Base-by-base conservation (phyloP, 2,113 vertebrate genomes). In the Petroica traversi region DNA sequence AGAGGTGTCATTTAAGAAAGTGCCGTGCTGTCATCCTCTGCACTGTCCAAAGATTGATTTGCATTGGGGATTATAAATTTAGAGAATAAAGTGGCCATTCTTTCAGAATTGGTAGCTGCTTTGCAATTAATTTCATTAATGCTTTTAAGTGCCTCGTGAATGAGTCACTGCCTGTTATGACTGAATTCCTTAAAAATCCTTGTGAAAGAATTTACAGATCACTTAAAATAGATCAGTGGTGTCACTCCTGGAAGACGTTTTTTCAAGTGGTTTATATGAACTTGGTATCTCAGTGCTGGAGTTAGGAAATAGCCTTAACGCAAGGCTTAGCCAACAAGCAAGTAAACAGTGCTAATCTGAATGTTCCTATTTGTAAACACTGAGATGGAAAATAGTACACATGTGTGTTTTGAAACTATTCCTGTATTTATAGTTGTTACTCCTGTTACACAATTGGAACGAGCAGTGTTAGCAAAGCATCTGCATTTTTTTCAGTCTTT, bases 201-300 rank as follows among this genome's bases (percentile, higher is more conserved):
- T 89, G 66, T 90, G 93, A 85, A 97, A 94, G 79, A 85, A 43
- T 86, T 96, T 88, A 77, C 75, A 54, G 34, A 89, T 95, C 49
- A 31, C 68, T 95, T 88, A 61, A 89, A 88, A 62, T 89, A 66
- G 79, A 64, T 89, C 77, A 95, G 62, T 8, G 15, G 48, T 38
- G 75, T 95, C 68, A 55, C 82, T 88, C 38, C 31, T 71, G 79
- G 55, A 88, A 55, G 71, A 46, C n/a, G 3, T 55, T 89, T 81
- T 62, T 79, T 57, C 15, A 36, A 58, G 36, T 38, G 49, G 49
- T 89, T 91, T 6, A 15, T 67, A 88, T 13, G 63, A 93, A 92
- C 69, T 73, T 51, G 68, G 4, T 94, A 77, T 77, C 85, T 85
- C 36, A 88, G 72, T 61, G 25, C 54, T 41, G 46, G 26, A 34